Percentiles rank a stretch among this genome's conserved stretches.
phyloP scores from a whole-genome alignment of 2,888 invertebrate species.

The Slavum lentiscoides region DNA sequence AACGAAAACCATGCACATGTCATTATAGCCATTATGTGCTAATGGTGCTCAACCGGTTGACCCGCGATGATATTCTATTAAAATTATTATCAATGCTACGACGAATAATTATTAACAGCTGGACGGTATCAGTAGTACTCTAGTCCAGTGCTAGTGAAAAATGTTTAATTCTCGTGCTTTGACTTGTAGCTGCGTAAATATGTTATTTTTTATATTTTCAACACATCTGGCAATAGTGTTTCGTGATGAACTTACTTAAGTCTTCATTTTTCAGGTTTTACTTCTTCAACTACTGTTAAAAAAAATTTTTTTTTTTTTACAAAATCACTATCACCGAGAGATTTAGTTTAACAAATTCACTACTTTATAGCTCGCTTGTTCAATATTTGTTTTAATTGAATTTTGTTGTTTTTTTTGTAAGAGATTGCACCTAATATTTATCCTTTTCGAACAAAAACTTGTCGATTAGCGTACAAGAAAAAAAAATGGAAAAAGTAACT shows the following conservation, averaged over 20 bases:
- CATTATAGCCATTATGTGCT: too few relatives aligned
- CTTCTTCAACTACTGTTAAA: constrained; percentile 16
- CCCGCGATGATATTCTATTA: too few relatives aligned
- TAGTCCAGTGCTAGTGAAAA: constrained; percentile 25
- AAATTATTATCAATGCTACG: too few relatives aligned
- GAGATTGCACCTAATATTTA: too few relatives aligned
- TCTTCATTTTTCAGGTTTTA: constrained; percentile 30
- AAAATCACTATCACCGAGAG: constrained; percentile 21
- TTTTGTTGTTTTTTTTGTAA: too few relatives aligned
- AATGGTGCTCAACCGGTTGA: too few relatives aligned
- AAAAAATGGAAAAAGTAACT: too few relatives aligned
- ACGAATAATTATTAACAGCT: too few relatives aligned
- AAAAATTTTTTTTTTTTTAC: constrained; percentile 11
- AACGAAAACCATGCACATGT: too few relatives aligned
- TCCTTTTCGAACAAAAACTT: too few relatives aligned
- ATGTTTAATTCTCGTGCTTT: constrained; percentile 21
- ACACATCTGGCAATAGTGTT: constrained; percentile 15
- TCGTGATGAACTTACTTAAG: constrained; percentile 28
- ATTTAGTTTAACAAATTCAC: constrained; percentile 22
- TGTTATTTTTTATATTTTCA: constrained; percentile 26
- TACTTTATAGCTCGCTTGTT: constrained; percentile 31
- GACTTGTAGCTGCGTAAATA: constrained; percentile 5
- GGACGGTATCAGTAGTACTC: constrained; percentile 2
- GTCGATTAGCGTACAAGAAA: too few relatives aligned
- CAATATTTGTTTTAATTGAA: constrained; percentile 17